phyloP scores from a whole-genome alignment of 2,888 invertebrate species.

The Notocelia uddmanniana region DNA sequence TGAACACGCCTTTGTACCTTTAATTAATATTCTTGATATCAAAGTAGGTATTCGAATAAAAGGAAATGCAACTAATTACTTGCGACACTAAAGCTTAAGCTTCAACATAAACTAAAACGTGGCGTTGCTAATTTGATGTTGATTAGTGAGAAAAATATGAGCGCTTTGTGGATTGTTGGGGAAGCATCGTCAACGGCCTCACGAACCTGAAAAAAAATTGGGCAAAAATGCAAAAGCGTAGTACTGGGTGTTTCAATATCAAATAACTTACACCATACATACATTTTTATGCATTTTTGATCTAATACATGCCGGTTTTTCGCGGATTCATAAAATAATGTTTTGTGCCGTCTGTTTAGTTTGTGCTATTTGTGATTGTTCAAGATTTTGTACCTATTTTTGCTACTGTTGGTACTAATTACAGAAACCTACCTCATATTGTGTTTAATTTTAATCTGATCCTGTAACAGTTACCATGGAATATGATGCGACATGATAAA shows the following conservation, averaged over 20 bases:
- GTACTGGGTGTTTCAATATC: neutral
- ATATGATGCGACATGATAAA: no score
- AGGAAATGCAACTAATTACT: neutral
- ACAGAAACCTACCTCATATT: neutral
- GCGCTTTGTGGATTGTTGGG: neutral
- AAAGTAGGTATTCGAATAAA: no score
- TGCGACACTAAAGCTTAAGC: no score
- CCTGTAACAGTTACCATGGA: no score
- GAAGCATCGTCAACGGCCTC: neutral
- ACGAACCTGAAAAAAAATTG: neutral
- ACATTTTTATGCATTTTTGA: neutral
- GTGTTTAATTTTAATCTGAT: neutral
- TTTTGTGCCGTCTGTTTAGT: neutral
- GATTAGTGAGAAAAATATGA: neutral
- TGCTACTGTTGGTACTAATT: neutral
- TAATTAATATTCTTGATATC: no score
- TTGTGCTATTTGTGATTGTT: neutral
- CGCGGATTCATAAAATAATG: neutral
- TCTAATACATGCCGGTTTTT: neutral
- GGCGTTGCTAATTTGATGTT: no score
- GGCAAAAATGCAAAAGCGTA: no score
- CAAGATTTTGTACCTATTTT: neutral
- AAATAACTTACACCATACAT: neutral
- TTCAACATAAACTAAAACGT: neutral
- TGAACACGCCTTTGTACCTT: no score